Percentiles rank a stretch among this genome's conserved stretches.
These are phyloP conservation scores for Seriola aureovittata DNA, from an alignment of 2,113 vertebrate genomes.

Conservation along the genomic window DNA sequence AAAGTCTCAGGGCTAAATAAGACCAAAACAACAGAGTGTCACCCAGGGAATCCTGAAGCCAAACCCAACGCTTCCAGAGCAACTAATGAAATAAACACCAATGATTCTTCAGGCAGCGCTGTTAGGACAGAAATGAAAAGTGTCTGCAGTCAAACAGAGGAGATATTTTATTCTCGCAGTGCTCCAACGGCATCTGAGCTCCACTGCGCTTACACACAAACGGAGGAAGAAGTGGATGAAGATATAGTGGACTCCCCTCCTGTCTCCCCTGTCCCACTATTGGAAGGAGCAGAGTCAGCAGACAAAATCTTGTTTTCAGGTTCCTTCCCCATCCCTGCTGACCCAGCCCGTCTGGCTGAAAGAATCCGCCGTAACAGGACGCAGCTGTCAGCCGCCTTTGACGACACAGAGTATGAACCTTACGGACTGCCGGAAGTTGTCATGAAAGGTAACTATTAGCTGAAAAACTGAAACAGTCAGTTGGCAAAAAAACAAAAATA, in stretches of 20 bases:
- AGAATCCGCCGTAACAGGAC: constrained; percentile 82
- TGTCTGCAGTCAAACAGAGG: constrained; percentile 80
- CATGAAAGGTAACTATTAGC: constrained; percentile 83
- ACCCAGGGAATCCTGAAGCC: constrained; percentile 19
- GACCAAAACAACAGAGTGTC: constrained; percentile 43
- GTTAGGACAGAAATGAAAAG: constrained; percentile 46
- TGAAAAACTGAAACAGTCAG: background rate
- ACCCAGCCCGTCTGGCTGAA: constrained; percentile 84
- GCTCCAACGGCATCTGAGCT: background rate
- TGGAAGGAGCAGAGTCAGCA: background rate
- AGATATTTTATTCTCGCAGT: background rate
- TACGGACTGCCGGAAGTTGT: constrained; percentile 88
- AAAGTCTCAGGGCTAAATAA: constrained; percentile 25
- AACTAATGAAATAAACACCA: constrained; percentile 9
- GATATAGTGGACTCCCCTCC: constrained; percentile 54
- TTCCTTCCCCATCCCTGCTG: constrained; percentile 81
- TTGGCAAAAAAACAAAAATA: background rate
- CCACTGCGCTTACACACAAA: constrained; percentile 71
- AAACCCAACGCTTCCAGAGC: constrained; percentile 9
- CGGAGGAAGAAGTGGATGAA: constrained; percentile 40
- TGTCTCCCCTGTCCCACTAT: constrained; percentile 22
- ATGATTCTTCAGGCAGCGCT: background rate
- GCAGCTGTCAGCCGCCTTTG: constrained; percentile 86
- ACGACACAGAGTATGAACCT: constrained; percentile 87
- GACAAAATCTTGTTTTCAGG: constrained; percentile 70